A percentile compares a stretch with the other conserved stretches of the same genome.
Evolutionary conservation across 2,888 invertebrate species (phyloP).

Genomic region (Halictus ligatus): DNA sequence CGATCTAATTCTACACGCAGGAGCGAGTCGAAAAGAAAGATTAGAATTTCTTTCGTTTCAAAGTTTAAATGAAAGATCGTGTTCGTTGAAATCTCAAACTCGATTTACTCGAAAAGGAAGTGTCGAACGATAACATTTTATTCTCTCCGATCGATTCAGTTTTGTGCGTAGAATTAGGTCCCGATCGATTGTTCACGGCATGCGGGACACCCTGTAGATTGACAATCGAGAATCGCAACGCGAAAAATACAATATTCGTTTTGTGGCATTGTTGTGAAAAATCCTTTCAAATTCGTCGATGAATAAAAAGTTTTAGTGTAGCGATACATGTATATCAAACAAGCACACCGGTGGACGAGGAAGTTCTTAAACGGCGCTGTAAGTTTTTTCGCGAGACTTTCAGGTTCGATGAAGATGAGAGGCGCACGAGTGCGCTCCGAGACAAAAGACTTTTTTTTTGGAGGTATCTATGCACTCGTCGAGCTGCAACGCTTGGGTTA

Average conservation of each 20-base stretch:
- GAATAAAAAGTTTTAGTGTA: not conserved
- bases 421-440: not conserved
- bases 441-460: conserved; percentile 9
- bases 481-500: not conserved
- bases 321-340: not conserved
- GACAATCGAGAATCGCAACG: not conserved
- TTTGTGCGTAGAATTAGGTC: not conserved
- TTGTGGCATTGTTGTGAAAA: not conserved
- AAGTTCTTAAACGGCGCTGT: not conserved
- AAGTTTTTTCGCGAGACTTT: not conserved
- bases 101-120: not conserved
- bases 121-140: not conserved
- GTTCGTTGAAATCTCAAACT: no score
- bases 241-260: not conserved
- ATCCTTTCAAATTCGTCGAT: not conserved
- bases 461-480: not conserved
- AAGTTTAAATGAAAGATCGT: no score
- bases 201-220: not conserved
- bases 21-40: not conserved
- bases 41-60: not conserved
- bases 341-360: not conserved
- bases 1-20: not conserved
- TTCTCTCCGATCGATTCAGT: not conserved
- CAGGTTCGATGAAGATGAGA: not conserved
- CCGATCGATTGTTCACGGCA: not conserved